A percentile compares a stretch with the other conserved stretches of the same genome.
phyloP scores from a whole-genome alignment of 2,888 invertebrate species.

The Drosophila birchii region DNA sequence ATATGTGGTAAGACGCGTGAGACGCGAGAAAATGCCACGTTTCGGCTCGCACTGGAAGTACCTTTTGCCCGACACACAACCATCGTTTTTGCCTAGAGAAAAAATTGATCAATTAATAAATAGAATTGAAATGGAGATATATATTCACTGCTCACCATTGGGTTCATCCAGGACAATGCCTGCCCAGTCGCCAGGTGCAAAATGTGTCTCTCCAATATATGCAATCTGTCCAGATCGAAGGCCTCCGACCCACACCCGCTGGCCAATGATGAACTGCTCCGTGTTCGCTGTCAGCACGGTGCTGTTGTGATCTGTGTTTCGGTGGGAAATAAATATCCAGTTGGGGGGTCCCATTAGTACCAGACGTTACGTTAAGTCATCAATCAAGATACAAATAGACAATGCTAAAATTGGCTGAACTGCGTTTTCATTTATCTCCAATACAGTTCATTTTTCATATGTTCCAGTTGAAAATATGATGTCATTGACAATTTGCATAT shows the following conservation, averaged over 20 bases:
- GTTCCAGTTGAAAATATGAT: constrained; percentile 52
- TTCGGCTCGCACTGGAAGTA: constrained; percentile 97
- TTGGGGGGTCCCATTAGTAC: constrained; percentile 37
- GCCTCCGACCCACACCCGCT: constrained; percentile 97
- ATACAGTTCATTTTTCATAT: constrained; percentile 19
- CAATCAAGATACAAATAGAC: constrained; percentile 31
- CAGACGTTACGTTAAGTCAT: constrained; percentile 26
- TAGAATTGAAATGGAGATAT: too few relatives aligned
- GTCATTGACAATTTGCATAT: constrained; percentile 73
- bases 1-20: constrained; percentile 92
- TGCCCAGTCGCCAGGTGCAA: constrained; percentile 99
- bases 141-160: constrained; percentile 87
- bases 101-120: accelerated
- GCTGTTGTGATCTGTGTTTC: constrained; percentile 89
- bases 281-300: constrained; percentile 95
- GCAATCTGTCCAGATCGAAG: constrained; percentile 96
- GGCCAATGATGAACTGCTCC: constrained; percentile 98
- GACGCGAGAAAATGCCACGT: constrained; percentile 96
- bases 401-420: constrained; percentile 39
- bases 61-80: constrained; percentile 94
- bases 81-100: constrained; percentile 95
- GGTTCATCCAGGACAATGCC: constrained; percentile 98
- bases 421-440: constrained; percentile 32
- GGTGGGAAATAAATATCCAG: constrained; percentile 12
- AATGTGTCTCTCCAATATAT: constrained; percentile 94